phyloP scores from a whole-genome alignment of 2,888 invertebrate species.

The Drosophila nr. fundita region DNA sequence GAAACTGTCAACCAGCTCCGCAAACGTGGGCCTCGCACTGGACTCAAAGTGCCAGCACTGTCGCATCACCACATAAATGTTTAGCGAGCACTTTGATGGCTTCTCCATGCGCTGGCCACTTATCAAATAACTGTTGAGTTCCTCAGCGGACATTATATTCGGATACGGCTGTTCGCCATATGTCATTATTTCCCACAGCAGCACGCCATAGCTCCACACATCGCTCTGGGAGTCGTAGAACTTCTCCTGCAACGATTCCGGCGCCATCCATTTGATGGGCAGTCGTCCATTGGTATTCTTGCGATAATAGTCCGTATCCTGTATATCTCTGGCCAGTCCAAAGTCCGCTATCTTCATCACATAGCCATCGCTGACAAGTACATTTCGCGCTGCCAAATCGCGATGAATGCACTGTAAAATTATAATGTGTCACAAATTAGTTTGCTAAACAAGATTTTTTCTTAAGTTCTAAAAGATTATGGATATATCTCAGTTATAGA shows the following conservation, averaged over 20 bases:
- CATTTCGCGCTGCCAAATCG: conserved; percentile 98
- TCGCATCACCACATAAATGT: conserved; percentile 98
- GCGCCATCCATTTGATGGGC: conserved; percentile 99
- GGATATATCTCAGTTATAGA: neutral
- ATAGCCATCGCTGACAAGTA: conserved; percentile 96
- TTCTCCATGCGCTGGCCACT: conserved; percentile 98
- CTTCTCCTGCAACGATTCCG: conserved; percentile 97
- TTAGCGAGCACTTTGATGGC: conserved; percentile 97
- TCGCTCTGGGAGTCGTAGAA: conserved; percentile 97
- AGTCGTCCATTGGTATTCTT: conserved; percentile 98
- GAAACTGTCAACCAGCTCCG: conserved; percentile 94
- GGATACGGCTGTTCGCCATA: conserved; percentile 99
- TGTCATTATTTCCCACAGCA: conserved; percentile 99
- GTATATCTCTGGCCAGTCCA: conserved; percentile 97
- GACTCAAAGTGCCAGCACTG: conserved; percentile 98
- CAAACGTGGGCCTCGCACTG: conserved; percentile 94
- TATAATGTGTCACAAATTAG: conserved; percentile 43
- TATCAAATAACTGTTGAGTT: conserved; percentile 95
- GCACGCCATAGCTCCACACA: conserved; percentile 98
- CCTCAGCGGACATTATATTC: conserved; percentile 96
- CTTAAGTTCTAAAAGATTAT: neutral
- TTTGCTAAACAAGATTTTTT: neutral
- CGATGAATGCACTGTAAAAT: conserved; percentile 95
- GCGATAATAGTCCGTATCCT: conserved; percentile 97
- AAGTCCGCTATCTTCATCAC: conserved; percentile 99